phyloP scores from a whole-genome alignment of 2,888 invertebrate genomes.

The Phoenoteleia sp. region DNA sequence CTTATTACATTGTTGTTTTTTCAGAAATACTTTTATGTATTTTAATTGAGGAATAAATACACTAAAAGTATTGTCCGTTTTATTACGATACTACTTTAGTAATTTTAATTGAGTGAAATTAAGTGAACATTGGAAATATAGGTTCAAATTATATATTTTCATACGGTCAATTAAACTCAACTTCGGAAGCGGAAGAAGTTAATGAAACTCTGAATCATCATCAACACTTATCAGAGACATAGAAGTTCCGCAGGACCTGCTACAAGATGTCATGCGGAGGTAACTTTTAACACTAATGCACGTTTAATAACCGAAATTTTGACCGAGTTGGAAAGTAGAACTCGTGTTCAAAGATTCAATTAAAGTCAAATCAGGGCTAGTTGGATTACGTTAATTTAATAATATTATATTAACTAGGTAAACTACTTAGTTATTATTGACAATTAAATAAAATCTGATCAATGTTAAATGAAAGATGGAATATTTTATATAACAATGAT shows the following conservation, averaged over 20 bases:
- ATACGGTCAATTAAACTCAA: constrained; percentile 13
- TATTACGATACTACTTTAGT: no score
- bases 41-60: no score
- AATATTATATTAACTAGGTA: constrained; percentile 23
- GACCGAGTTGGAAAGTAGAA: constrained; percentile 26
- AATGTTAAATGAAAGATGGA: no score
- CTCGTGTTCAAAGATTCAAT: constrained; percentile 42
- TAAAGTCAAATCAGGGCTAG: constrained; percentile 40
- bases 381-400: constrained; percentile 33
- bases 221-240: constrained; percentile 23
- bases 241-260: constrained; percentile 28
- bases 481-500: no score
- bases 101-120: no score
- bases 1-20: no score
- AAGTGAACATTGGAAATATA: no score
- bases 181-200: constrained; percentile 19
- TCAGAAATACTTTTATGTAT: no score
- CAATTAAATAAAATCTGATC: no score
- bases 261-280: constrained; percentile 38
- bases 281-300: constrained; percentile 49
- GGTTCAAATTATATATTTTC: background rate
- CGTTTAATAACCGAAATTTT: constrained; percentile 43
- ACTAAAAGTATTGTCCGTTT: no score
- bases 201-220: constrained; percentile 25
- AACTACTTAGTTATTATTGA: no score